Percentiles rank a stretch among this genome's conserved stretches.
Conservation (phyloP, 2,113 vertebrate species). For the crab-eating macaque (Macaca fascicularis) region T2T-MFA8v1.1 NC_088391.1:20406001-20406500, state of each 20-base stretch:
- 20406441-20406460: slow-evolving; percentile 13
- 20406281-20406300: not conserved
- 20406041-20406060: not conserved
- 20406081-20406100: not conserved
- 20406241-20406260: not conserved
- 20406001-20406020: not conserved
- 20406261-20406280: not conserved
- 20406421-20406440: slow-evolving; percentile 26
- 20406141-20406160: not conserved
- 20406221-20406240: not conserved
- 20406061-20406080: not conserved
- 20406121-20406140: not conserved
- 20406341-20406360: not conserved
- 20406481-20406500: not conserved
- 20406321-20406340: not conserved
- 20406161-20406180: not conserved
- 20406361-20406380: not conserved
- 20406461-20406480: not conserved
- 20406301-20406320: not conserved
- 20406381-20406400: not conserved
- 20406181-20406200: not conserved
- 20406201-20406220: slow-evolving; percentile 11
- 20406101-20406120: not conserved
- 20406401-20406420: slow-evolving; percentile 17
- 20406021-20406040: not conserved